Conservation (phyloP, 2,113 vertebrate genomes). For the Catharus bicknelli region DNA sequence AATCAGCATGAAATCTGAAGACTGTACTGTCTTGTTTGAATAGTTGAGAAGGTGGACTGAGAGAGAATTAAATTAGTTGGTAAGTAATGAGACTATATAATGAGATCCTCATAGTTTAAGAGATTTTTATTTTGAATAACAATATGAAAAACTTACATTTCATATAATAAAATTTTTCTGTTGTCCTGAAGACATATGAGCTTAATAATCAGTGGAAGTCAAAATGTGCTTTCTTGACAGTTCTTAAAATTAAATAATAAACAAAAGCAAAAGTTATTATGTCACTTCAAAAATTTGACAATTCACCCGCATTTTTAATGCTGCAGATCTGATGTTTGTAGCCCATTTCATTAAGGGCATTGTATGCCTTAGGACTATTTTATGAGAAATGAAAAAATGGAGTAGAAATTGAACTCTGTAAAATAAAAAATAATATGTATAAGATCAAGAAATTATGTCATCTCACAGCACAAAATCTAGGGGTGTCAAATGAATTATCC, state of each 20-base stretch:
- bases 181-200: neutral
- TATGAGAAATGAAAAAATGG: neutral
- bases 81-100: neutral
- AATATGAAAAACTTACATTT: neutral
- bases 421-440: neutral
- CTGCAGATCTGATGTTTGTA: neutral
- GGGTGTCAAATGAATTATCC: neutral
- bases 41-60: neutral
- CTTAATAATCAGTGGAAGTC: neutral
- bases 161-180: neutral
- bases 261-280: neutral
- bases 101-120: neutral
- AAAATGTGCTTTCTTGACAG: neutral
- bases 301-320: neutral
- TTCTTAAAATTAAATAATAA: neutral
- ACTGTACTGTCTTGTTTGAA: neutral
- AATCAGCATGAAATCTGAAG: neutral
- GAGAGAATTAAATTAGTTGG: neutral
- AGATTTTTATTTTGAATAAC: neutral
- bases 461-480: neutral
- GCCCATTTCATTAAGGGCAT: neutral
- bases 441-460: neutral
- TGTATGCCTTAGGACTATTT: neutral
- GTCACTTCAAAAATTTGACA: neutral
- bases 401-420: neutral